Evolutionary conservation across 2,888 invertebrate species (phyloP), one percentile per base, ranked within the genome.

Genomic region (Tiliacea aurago): DNA sequence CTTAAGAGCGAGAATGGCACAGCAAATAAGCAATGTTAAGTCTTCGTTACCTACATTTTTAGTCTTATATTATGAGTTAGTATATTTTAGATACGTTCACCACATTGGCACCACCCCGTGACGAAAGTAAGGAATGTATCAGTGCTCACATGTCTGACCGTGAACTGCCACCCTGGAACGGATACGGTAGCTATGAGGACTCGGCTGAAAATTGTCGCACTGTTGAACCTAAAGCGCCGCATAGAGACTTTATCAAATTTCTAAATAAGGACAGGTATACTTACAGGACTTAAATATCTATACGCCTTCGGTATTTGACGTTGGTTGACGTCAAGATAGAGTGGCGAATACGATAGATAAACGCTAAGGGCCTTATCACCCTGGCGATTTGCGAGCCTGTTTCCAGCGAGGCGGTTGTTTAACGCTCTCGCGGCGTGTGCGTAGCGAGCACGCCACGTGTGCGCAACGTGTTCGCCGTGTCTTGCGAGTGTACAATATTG

Each of bases 121-220:
- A 93, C 23, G 87, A 91, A 13, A 84, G 89, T 7, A 89, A 86
- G 0, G 92, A 93, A 72, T 90, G 91, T 66, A 77, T 94, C 15
- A 87, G 93, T 72, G 87, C 93, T 65, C 88, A 84, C 3, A 78
- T 94, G 61, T 89, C 91, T 6, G 93, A 96, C 37, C 92, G 97
- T 2, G 93, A 97, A 83, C 90, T 98, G 61, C 99, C 99, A 0
- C 99, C 99, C 0, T 99, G 98, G 97, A 99, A 99, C 90, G 99
- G 99, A 5, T 99, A 97, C 93, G 99, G 99, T 0, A 97, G 98
- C 0, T 98, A 98, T 90, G 98, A 98, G 78, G 99, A 99, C 91
- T 99, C 99, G 0, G 98, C 98, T 13, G 98, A 98, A 84, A 99
- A 99, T 90, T 99, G 99, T 90, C 97, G 97, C 65, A 97, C 97